Conservation (phyloP, 2,113 vertebrate genomes). For the Paradoxurus hermaphroditus region DNA sequence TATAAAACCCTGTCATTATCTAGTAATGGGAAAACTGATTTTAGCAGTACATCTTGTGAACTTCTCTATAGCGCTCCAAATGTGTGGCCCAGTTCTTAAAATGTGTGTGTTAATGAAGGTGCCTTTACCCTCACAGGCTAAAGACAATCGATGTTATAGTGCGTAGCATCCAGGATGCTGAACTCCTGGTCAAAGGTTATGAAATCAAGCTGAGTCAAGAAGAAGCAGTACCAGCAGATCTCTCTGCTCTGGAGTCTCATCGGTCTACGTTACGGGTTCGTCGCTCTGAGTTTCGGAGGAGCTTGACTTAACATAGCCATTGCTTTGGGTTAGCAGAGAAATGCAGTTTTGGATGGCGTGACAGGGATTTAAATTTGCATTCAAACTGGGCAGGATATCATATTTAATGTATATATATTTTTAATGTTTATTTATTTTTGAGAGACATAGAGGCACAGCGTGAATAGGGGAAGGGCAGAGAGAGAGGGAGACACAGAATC, state of each 20-base stretch:
- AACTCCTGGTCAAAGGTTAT: slow-evolving; percentile 91
- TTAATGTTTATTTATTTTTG: too few species aligned
- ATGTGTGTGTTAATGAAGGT: not conserved
- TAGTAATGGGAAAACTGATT: not conserved
- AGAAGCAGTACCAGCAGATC: slow-evolving; percentile 91
- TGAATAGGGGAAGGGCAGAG: too few species aligned
- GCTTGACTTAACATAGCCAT: not conserved
- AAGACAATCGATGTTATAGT: slow-evolving; percentile 92
- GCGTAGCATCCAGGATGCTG: slow-evolving; percentile 89
- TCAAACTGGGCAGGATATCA: not conserved
- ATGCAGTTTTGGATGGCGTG: not conserved
- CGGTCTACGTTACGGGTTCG: slow-evolving; percentile 85
- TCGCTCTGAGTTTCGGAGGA: not conserved
- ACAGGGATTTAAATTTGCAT: not conserved
- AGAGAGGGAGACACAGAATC: too few species aligned
- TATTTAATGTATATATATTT: slow-evolving; percentile 27
- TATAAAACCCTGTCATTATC: not conserved
- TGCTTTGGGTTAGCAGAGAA: slow-evolving; percentile 34
- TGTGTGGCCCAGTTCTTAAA: not conserved
- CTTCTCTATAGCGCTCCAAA: not conserved
- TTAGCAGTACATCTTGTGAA: not conserved
- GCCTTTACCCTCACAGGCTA: slow-evolving; percentile 83
- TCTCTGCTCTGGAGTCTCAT: slow-evolving; percentile 87
- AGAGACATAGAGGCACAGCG: too few species aligned
- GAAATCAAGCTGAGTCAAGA: slow-evolving; percentile 96